phyloP scores from a whole-genome alignment of 1,140 invertebrate species.

The Lasaia peninsularis region DNA sequence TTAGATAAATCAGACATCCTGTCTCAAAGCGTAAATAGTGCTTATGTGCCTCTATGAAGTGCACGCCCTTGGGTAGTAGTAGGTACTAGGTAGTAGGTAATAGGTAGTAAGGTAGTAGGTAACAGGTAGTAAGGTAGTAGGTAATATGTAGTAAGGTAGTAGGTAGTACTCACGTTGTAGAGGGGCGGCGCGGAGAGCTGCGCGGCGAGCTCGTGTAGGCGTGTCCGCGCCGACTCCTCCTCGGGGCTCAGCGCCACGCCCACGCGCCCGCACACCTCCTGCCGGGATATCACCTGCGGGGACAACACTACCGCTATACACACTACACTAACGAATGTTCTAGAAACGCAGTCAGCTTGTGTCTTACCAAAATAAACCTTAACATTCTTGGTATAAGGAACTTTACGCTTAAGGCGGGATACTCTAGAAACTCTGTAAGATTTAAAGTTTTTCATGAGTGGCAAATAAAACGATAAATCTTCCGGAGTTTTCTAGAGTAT shows the following conservation, averaged over 20 bases:
- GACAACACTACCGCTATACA: background rate
- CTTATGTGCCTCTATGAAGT: no score
- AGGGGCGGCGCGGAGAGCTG: conserved; percentile 94
- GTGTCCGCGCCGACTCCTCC: conserved; percentile 90
- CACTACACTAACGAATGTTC: no score
- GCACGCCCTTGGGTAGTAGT: background rate
- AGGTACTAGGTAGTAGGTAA: background rate
- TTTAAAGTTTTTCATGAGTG: no score
- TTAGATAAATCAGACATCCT: no score
- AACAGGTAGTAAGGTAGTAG: background rate
- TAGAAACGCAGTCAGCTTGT: no score
- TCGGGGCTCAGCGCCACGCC: conserved; percentile 91
- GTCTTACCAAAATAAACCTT: no score
- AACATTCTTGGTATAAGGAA: no score
- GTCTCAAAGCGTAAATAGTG: no score
- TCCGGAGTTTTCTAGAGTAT: no score
- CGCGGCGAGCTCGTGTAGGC: conserved; percentile 90
- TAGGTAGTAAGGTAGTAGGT: background rate
- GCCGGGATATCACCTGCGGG: conserved; percentile 88
- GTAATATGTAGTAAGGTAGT: background rate
- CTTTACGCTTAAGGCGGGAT: no score
- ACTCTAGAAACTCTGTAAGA: no score
- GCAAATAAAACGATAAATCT: no score
- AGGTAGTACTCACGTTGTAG: conserved; percentile 84
- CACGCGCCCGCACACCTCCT: conserved; percentile 91